phyloP scores from a whole-genome alignment of 2,113 vertebrate species.

The Pleuronectes platessa region DNA sequence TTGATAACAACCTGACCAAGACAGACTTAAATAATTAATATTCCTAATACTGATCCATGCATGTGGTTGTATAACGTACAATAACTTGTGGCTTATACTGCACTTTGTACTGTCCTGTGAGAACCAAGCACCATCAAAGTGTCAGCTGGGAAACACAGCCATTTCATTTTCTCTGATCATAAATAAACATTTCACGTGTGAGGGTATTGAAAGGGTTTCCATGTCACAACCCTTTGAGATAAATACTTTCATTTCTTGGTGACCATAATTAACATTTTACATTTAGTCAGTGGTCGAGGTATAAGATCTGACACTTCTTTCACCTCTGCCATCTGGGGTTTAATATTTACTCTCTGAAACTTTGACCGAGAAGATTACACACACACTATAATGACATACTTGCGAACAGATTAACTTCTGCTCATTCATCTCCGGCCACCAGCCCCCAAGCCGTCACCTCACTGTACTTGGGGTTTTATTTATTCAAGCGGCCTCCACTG shows the following conservation, averaged over 20 bases:
- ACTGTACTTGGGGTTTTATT: not conserved
- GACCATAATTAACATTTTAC: not conserved
- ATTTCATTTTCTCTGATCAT: not conserved
- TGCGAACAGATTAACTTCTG: no score
- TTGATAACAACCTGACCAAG: no score
- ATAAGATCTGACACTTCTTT: no score
- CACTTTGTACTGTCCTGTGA: not conserved
- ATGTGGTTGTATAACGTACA: not conserved
- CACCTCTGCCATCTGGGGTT: not conserved
- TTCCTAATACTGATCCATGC: not conserved
- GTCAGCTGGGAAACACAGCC: not conserved
- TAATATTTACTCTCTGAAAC: no score
- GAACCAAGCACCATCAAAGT: not conserved
- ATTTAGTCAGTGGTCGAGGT: not conserved
- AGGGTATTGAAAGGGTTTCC: not conserved
- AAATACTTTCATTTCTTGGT: not conserved
- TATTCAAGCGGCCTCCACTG: not conserved
- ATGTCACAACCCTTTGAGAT: not conserved
- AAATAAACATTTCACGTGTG: not conserved
- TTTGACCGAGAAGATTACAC: no score
- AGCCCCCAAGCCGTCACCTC: no score
- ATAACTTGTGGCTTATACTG: not conserved
- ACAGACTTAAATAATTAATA: not conserved
- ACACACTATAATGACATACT: no score
- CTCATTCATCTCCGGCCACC: no score